Percentiles rank a stretch among this genome's conserved stretches.
Conservation (phyloP, 2,888 invertebrate species). For the Drosophila phalerata region DNA sequence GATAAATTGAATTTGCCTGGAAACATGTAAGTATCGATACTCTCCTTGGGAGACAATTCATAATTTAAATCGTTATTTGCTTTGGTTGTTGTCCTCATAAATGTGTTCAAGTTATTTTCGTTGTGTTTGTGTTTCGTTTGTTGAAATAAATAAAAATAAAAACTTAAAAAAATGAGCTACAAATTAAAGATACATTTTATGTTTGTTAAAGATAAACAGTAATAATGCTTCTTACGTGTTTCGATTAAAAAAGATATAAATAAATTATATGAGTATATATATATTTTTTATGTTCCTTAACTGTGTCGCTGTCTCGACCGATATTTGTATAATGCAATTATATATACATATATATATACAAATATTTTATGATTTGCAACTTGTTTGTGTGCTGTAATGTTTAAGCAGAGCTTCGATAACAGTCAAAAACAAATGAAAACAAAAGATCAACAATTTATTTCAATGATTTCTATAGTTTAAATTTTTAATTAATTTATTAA, state of each 20-base stretch:
- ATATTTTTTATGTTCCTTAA: slow-evolving; percentile 38
- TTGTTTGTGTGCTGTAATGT: slow-evolving; percentile 82
- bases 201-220: slow-evolving; percentile 41
- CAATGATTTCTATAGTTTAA: slow-evolving; percentile 25
- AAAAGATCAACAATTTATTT: slow-evolving; percentile 57
- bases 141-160: slow-evolving; percentile 28
- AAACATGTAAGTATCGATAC: slow-evolving; percentile 71
- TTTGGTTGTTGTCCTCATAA: slow-evolving; percentile 79
- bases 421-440: slow-evolving; percentile 64
- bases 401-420: slow-evolving; percentile 83
- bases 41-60: slow-evolving; percentile 54
- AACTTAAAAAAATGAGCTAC: slow-evolving; percentile 11
- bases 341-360: slow-evolving; percentile 29
- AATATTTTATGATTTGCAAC: slow-evolving; percentile 60
- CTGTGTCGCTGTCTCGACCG: slow-evolving; percentile 63
- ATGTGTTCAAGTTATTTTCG: slow-evolving; percentile 73
- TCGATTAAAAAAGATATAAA: slow-evolving; percentile 18
- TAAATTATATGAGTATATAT: slow-evolving; percentile 1
- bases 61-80: slow-evolving; percentile 75
- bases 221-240: slow-evolving; percentile 49
- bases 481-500: slow-evolving; percentile 8
- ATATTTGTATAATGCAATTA: slow-evolving; percentile 48
- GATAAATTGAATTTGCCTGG: slow-evolving; percentile 29
- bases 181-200: slow-evolving; percentile 27
- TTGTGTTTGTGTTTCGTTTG: slow-evolving; percentile 71